phyloP scores from a whole-genome alignment of 2,797 vertebrate genomes.

The Phrynocephalus vlangalii region DNA sequence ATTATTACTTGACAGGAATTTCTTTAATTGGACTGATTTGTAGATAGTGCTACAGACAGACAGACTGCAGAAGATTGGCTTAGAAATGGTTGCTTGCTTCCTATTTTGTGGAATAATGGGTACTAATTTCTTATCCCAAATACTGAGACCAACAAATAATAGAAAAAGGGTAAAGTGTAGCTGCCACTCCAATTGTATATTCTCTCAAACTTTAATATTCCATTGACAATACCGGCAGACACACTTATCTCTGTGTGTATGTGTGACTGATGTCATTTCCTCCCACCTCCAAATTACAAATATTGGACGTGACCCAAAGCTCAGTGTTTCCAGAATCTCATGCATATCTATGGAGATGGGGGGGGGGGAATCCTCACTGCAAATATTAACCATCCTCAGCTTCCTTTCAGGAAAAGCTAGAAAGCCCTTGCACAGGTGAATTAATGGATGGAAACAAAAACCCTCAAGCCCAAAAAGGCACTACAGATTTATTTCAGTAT shows the following conservation, averaged over 20 bases:
- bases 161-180: background rate
- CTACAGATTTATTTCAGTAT: conserved; percentile 37
- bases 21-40: conserved; percentile 37
- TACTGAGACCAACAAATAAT: conserved; percentile 1
- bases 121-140: background rate
- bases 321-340: background rate
- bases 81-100: conserved; percentile 12
- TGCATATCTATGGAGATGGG: background rate
- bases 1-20: conserved; percentile 34
- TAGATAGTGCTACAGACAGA: conserved; percentile 30
- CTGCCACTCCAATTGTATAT: background rate
- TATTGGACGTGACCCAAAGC: background rate
- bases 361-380: background rate
- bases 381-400: background rate
- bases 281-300: background rate
- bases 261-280: too few relatives aligned
- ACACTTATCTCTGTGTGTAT: background rate
- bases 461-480: background rate
- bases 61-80: conserved; percentile 47
- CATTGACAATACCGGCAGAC: background rate
- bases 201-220: background rate
- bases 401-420: background rate
- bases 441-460: background rate
- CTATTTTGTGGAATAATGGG: conserved; percentile 50
- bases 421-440: background rate